Evolutionary conservation across 2,113 vertebrate species (phyloP).

Genomic region (Malurus alboscapulatus): DNA sequence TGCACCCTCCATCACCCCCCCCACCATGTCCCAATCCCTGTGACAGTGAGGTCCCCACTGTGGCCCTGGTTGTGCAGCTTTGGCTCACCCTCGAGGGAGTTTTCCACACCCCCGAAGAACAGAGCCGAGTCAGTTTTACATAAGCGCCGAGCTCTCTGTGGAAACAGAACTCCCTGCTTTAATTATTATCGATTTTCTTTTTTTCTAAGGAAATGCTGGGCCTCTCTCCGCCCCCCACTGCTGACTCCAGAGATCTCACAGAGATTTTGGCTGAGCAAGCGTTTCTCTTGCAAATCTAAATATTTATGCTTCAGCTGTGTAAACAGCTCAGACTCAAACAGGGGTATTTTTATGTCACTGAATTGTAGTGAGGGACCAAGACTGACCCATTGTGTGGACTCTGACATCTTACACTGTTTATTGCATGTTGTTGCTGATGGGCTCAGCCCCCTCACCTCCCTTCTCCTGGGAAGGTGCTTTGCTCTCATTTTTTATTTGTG

Average conservation of each 20-base stretch:
- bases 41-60: fast-evolving
- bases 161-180: not conserved
- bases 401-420: not conserved
- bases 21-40: fast-evolving
- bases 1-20: fast-evolving
- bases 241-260: conserved; percentile 7
- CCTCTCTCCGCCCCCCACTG: not conserved
- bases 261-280: conserved; percentile 21
- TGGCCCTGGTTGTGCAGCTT: not conserved
- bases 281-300: conserved; percentile 32
- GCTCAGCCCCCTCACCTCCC: not conserved
- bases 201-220: conserved; percentile 7
- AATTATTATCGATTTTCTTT: conserved; percentile 30
- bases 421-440: not conserved
- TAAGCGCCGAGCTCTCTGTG: not conserved
- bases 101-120: not conserved
- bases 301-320: conserved; percentile 58
- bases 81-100: fast-evolving
- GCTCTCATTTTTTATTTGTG: not conserved
- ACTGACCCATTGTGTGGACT: fast-evolving
- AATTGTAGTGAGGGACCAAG: not conserved
- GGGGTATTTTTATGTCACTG: not conserved
- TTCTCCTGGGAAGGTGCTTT: not conserved
- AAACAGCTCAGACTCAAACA: not conserved
- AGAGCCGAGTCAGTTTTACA: not conserved